Conservation (phyloP, 2,888 invertebrate genomes). For the Dicranocentrus wangi region DNA sequence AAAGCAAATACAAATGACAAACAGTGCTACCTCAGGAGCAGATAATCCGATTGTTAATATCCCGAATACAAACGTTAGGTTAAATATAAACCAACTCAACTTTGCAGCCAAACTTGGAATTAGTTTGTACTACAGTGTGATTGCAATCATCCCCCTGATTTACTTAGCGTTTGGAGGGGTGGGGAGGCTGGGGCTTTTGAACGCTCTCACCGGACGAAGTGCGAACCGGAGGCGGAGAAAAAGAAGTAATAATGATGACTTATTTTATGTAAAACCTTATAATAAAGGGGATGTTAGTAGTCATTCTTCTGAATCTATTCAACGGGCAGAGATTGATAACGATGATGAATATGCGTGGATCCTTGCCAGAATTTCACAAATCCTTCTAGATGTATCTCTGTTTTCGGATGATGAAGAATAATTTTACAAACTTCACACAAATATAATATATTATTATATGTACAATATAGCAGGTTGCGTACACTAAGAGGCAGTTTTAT, state of each 20-base stretch:
- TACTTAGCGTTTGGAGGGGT: constrained; percentile 63
- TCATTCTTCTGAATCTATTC: neutral
- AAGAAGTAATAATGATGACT: constrained; percentile 26
- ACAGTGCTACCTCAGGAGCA: neutral
- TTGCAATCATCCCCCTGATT: constrained; percentile 66
- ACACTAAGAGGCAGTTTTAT: neutral
- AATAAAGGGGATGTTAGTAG: neutral
- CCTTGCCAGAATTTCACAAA: constrained; percentile 43
- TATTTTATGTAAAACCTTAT: too few relatives aligned
- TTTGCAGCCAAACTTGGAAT: constrained; percentile 61
- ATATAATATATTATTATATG: constrained; percentile 2
- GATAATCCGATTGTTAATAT: constrained; percentile 29
- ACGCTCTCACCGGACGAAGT: constrained; percentile 17
- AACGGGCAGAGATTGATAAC: constrained; percentile 23
- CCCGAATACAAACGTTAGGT: constrained; percentile 52
- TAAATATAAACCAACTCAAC: constrained; percentile 55
- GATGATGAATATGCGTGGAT: constrained; percentile 54
- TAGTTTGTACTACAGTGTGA: constrained; percentile 60
- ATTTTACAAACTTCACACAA: neutral
- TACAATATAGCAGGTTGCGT: constrained; percentile 4
- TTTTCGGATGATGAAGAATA: constrained; percentile 10
- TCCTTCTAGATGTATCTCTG: constrained; percentile 43
- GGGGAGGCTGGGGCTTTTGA: constrained; percentile 40
- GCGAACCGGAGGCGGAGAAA: constrained; percentile 26
- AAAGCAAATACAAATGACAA: constrained; percentile 37